phyloP scores from a whole-genome alignment of 1,140 invertebrate species.

The Cydia splendana region DNA sequence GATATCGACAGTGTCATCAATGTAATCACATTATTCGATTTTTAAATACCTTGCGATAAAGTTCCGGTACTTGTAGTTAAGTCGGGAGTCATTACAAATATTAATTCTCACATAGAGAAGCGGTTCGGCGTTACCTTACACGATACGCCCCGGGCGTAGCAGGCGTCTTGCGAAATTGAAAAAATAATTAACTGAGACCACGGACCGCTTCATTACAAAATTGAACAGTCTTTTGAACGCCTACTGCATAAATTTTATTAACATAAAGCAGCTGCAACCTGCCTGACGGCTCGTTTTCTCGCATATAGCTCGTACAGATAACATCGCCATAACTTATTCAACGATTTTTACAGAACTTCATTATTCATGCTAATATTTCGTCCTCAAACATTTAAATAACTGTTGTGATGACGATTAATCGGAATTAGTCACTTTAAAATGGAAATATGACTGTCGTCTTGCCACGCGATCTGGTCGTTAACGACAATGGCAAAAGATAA shows the following conservation, averaged over 20 bases:
- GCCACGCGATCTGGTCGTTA: conserved; percentile 62
- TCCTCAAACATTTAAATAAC: conserved; percentile 18
- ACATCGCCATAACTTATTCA: conserved; percentile 28
- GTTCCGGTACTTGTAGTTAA: conserved; percentile 6
- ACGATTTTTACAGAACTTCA: conserved; percentile 17
- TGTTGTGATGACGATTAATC: conserved; percentile 41
- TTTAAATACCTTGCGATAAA: not conserved
- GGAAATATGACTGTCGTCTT: conserved; percentile 50
- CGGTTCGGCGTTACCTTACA: conserved; percentile 41
- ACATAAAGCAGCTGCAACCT: conserved; percentile 39
- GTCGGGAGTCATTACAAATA: conserved; percentile 44
- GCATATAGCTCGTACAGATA: conserved; percentile 27
- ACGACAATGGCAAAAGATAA: conserved; percentile 36
- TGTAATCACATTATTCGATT: not conserved
- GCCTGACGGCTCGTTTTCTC: conserved; percentile 38
- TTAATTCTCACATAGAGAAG: conserved; percentile 44
- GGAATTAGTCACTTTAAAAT: conserved; percentile 53
- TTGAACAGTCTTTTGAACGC: conserved; percentile 60
- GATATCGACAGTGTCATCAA: not conserved
- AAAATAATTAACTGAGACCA: conserved; percentile 65
- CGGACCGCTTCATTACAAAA: conserved; percentile 61
- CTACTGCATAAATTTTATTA: conserved; percentile 55
- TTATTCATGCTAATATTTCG: conserved; percentile 17
- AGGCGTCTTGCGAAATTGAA: conserved; percentile 62
- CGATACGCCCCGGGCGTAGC: conserved; percentile 45